Evolutionary conservation across 37 sponge, comb jelly and placozoan species (phyloP), one percentile per base, ranked within the genome.

Genomic region (Geodia barretti): DNA sequence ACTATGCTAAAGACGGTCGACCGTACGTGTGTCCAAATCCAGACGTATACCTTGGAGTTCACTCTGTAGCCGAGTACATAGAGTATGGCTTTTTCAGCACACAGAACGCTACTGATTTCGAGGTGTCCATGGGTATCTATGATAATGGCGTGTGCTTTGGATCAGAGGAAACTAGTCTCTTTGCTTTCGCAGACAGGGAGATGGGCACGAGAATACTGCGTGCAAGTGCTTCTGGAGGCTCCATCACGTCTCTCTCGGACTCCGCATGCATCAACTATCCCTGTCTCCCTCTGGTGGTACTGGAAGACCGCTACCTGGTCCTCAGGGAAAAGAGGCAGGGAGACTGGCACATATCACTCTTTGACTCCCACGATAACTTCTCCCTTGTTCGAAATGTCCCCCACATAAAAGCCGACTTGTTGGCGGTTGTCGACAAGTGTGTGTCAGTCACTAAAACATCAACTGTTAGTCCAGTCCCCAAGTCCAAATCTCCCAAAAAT

Each of bases 21-120:
- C 75, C 60, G 7, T 74, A 74, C 58, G 61, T 58, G 5, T 74
- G 75, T 58, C 75, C 75, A 31, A 59, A 74, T 59, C 60, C 28
- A 19, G 41, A 28, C 58, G 34, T 74, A 29, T 26, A 58, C 14
- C 33, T 74, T 19, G 4, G 33, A 3, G 75, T 74, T 11, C 58
- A 41, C 60, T 31, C 60, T 41, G 60, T 9, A 30, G 60, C 28
- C 1, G 8, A 42, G 1, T 74, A 74, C 61, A 74, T 74, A 1
- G 30, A 59, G 11, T 74, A 74, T 58, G 35, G 75, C 25, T 20
- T 62, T n/a, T 62, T n/a, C 26, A 62, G 64, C 9, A 4, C 25
- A 32, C 25, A 68, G 1, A 1, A 28, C 3, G 33, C 31, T 2
- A 33, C 25, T 32, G 34, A 68, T 33, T 29, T 68, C 5, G 19